Evolutionary conservation across 2,888 invertebrate species (phyloP).

Genomic region (Platycnemis pennipes): DNA sequence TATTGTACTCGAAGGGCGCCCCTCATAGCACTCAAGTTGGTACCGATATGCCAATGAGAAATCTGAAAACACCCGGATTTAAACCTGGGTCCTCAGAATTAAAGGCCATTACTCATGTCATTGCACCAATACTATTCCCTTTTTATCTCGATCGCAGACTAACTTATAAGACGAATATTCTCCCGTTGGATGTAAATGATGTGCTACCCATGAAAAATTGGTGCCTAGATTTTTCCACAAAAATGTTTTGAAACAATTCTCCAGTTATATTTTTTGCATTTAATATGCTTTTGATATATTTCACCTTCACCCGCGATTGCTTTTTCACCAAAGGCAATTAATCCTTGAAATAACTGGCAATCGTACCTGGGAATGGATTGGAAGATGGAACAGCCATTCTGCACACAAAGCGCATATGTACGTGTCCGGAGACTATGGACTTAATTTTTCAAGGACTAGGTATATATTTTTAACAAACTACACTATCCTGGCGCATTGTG

Average conservation of each 20-base stretch:
- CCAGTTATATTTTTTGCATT: not conserved
- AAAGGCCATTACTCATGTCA: no score
- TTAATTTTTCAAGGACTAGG: slow-evolving; percentile 7
- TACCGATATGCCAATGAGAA: no score
- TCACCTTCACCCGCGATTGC: no score
- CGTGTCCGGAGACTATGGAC: slow-evolving; percentile 14
- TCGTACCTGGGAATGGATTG: not conserved
- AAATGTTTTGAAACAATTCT: not conserved
- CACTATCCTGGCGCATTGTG: no score
- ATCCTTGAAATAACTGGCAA: not conserved
- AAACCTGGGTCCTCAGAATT: no score
- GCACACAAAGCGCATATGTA: slow-evolving; percentile 38
- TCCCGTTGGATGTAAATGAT: not conserved
- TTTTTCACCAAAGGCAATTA: not conserved
- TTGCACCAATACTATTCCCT: no score
- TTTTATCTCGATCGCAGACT: no score
- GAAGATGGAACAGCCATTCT: not conserved
- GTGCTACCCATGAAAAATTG: not conserved
- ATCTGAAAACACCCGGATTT: no score
- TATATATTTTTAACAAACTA: no score
- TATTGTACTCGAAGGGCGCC: no score
- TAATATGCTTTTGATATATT: not conserved
- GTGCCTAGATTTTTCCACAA: not conserved
- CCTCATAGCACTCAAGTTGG: no score
- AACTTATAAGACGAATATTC: not conserved